Conservation (phyloP, 2,113 vertebrate species). For the Sinosuthora webbiana region DNA sequence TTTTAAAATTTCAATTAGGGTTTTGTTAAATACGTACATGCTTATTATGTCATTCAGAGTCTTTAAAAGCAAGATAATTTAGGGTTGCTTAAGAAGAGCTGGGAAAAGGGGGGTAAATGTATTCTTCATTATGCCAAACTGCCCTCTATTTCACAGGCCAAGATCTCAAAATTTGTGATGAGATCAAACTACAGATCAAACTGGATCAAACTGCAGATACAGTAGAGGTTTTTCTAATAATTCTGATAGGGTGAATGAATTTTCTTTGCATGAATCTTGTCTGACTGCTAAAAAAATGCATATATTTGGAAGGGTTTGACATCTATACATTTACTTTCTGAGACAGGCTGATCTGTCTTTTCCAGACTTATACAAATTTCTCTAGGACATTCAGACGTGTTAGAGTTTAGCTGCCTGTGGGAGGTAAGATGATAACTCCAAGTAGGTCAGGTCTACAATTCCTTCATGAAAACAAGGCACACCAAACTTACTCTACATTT, state of each 20-base stretch:
- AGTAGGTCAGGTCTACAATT: not conserved
- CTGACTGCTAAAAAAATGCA: not conserved
- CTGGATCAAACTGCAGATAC: not conserved
- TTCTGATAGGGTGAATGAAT: not conserved
- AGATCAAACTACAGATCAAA: not conserved
- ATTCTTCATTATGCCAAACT: not conserved
- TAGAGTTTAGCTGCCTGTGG: not conserved
- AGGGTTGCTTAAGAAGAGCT: not conserved
- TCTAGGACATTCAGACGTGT: not conserved
- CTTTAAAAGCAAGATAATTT: not conserved
- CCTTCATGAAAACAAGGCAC: not conserved
- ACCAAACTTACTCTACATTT: rapidly evolving
- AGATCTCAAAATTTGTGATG: not conserved
- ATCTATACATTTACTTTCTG: not conserved
- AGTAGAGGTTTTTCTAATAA: not conserved
- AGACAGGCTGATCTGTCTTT: not conserved
- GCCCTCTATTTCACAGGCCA: not conserved
- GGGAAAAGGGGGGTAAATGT: not conserved
- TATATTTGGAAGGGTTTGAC: not conserved
- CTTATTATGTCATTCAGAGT: not conserved
- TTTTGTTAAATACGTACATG: not conserved
- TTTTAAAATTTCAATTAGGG: not conserved
- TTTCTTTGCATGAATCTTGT: not conserved
- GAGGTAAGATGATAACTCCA: not conserved
- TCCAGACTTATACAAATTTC: not conserved